Base-by-base conservation (phyloP, 1,140 invertebrate genomes). In the Araneus ventricosus region DNA sequence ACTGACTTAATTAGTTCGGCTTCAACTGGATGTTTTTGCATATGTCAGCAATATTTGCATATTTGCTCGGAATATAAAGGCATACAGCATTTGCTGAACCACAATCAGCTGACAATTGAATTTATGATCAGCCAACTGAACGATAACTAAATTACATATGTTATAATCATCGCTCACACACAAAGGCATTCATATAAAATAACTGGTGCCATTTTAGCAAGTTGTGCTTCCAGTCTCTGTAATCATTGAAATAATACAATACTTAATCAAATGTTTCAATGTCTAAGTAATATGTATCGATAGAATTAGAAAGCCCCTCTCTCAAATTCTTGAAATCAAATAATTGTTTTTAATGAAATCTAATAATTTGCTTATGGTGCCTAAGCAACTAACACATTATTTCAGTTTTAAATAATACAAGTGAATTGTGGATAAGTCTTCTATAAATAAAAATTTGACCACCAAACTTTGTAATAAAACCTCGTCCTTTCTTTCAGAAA, bases 11-110 rank as follows among this genome's bases (percentile, higher is more conserved):
- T 84, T 57, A 84, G 24, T 17, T 57, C 27, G 39, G 82, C 24
- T 84, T 27, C 24, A 75, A 75, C 30, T 34, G 70, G 5, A 57
- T n/a, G 82, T 84, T 84, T 84, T 84, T 84, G 82, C 82, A 84
- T 84, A 84, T 84, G 45, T 84, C 45, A 57, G 82, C 27, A 84
- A 52, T 52, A 45, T 27, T 84, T 52, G 41, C 41, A 84, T 84
- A 84, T 52, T 84, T 52, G 17, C 34, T 34, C 24, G 4, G 45
- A 45, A 30, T 57, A 84, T 84, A 52, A 52, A 84, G 82, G 45
- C 30, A 84, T 57, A 84, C 37, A 45, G 39, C 27, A 84, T 84
- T 45, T 84, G 63, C 63, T 67, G 7, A 84, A 84, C 27, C 27
- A 27, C 20, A 84, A 84, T 84, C 80, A 84, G 52, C 20, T n/a